A percentile compares a stretch with the other conserved stretches of the same genome.
These are phyloP conservation scores for Clarias laeviceps DNA, from an alignment of 2,797 vertebrate species.

Conservation along the genomic window DNA sequence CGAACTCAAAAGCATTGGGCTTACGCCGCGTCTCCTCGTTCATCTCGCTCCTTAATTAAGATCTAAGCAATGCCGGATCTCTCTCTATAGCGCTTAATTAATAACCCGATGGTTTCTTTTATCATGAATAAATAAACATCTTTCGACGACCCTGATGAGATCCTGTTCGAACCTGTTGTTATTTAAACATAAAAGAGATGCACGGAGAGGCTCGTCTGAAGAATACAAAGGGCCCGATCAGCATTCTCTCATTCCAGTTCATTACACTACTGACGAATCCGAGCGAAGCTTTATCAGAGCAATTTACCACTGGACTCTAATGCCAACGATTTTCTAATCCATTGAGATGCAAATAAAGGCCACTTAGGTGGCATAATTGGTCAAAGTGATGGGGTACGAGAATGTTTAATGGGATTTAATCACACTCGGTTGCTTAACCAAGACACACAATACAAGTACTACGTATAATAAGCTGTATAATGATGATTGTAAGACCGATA, in stretches of 20 bases:
- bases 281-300: slow-evolving; percentile 52
- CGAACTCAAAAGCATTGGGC: neutral
- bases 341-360: slow-evolving; percentile 59
- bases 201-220: slow-evolving; percentile 24
- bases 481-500: neutral
- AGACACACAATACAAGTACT: slow-evolving; percentile 24
- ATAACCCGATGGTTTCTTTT: slow-evolving; percentile 73
- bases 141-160: slow-evolving; percentile 74
- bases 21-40: neutral
- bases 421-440: slow-evolving; percentile 45
- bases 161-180: slow-evolving; percentile 65
- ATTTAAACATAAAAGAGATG: slow-evolving; percentile 56
- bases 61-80: neutral
- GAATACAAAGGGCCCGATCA: slow-evolving; percentile 28
- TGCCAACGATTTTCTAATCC: slow-evolving; percentile 52
- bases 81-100: slow-evolving; percentile 77
- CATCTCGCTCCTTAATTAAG: slow-evolving; percentile 27
- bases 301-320: slow-evolving; percentile 57
- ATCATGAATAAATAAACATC: slow-evolving; percentile 78
- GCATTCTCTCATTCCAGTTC: slow-evolving; percentile 54
- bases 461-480: slow-evolving; percentile 35
- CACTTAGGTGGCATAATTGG: slow-evolving; percentile 49
- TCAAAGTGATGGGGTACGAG: slow-evolving; percentile 42
- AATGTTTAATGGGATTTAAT: slow-evolving; percentile 54
- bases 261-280: slow-evolving; percentile 60